A percentile compares a stretch with the other conserved stretches of the same genome.
These are phyloP conservation scores for Phalanger gymnotis DNA, from an alignment of 2,797 vertebrate species.

Conservation along the genomic window DNA sequence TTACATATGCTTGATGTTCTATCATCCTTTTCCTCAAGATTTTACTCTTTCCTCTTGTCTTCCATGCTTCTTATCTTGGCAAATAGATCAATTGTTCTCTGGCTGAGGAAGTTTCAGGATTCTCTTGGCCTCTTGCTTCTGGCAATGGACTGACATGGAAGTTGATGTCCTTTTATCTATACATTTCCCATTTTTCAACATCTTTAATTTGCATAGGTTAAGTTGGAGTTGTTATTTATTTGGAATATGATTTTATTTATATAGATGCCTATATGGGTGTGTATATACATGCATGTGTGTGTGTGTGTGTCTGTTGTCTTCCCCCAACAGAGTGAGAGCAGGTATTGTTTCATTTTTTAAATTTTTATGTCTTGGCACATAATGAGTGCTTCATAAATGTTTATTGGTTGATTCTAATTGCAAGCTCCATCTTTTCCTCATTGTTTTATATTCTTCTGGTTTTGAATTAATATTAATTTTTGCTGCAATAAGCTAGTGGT, in stretches of 20 bases:
- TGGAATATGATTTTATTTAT: not conserved
- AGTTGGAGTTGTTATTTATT: not conserved
- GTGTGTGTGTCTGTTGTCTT: not conserved
- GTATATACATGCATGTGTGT: not conserved
- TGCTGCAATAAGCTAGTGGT: not conserved
- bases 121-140: not conserved
- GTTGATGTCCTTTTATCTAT: not conserved
- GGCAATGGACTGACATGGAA: not conserved
- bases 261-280: not conserved
- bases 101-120: not conserved
- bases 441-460: not conserved
- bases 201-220: not conserved
- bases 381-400: not conserved
- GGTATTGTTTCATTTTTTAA: not conserved
- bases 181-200: not conserved
- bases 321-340: not conserved
- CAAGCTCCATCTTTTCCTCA: not conserved
- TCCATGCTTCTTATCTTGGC: not conserved
- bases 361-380: not conserved
- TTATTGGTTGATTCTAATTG: not conserved
- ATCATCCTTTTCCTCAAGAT: not conserved
- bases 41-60: not conserved
- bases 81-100: not conserved
- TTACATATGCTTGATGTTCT: not conserved
- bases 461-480: not conserved